Conservation (phyloP, 2,113 vertebrate genomes). For the Pteruthius melanotis region DNA sequence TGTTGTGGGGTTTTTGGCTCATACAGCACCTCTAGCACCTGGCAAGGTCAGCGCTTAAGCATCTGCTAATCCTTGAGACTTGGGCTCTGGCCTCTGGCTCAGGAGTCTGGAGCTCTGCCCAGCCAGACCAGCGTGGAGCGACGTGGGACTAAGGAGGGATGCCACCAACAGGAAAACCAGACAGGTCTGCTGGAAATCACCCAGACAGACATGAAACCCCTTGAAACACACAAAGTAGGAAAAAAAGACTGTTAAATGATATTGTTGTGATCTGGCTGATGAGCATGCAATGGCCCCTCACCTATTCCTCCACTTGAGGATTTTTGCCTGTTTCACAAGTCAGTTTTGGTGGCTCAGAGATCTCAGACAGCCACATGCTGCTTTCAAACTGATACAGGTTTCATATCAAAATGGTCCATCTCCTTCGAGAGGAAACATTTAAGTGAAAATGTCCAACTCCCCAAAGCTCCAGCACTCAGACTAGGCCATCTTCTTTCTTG, state of each 20-base stretch:
- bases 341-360: neutral
- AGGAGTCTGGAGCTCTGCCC: neutral
- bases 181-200: neutral
- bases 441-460: neutral
- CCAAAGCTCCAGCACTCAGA: neutral
- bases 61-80: neutral
- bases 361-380: neutral
- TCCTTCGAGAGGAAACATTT: neutral
- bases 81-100: neutral
- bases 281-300: accelerated
- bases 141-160: neutral
- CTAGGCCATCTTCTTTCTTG: neutral
- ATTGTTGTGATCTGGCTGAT: neutral
- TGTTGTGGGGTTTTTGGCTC: neutral
- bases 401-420: neutral
- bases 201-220: neutral
- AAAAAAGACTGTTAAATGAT: neutral
- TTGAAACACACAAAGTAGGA: neutral
- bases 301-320: neutral
- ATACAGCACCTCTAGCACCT: neutral
- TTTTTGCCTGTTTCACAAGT: neutral
- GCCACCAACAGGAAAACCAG: neutral
- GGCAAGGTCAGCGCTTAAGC: neutral
- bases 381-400: neutral
- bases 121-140: accelerated